Base-by-base conservation (phyloP, 2,797 vertebrate species). In the Gephyroberyx darwinii region DNA sequence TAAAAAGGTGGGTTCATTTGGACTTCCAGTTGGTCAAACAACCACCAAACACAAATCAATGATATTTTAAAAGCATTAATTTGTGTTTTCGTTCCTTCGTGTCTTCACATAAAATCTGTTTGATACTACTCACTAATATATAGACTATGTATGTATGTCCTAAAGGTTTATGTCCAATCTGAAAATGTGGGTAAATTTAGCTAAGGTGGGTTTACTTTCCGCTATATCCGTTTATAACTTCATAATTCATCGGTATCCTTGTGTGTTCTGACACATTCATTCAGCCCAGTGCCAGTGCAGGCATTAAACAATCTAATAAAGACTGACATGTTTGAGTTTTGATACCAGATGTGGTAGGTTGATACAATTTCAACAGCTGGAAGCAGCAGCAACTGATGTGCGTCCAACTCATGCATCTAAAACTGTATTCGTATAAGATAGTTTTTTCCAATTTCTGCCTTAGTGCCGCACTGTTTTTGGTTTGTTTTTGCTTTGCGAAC, bases 401-500 rank as follows among this genome's bases (percentile, higher is more conserved):
- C 56, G 56, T 67, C 26, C 50, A 57, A n/a, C 61, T 37, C 52
- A 30, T 69, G 35, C 12, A 51, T 58, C 61, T 65, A 12, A 55
- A 59, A 14, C 5, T n/a, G 13, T 66, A 64, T 68, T 71, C 45
- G 72, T 45, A 58, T 57, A 22, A 56, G 50, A 7, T 20, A 41
- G 8, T 61, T 53, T 41, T 53, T 41, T 37, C 66, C 22, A 65
- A 26, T 65, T 48, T 56, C 41, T 67, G 61, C 54, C n/a, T 41
- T 5, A 16, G 66, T 50, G 58, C 43, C 75, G 57, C 9, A 8
- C 5, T 66, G 62, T 50, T 20, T 62, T 52, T 35, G 64, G 20
- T 41, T 75, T 81, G 78, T 81, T 81, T 75, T 80, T 77, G 26
- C 26, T 74, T 37, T 62, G 56, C 80, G 65, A 77, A 53, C 76